A percentile compares a stretch with the other conserved stretches of the same genome.
Conservation (phyloP, 2,113 vertebrate species). For the Ploceus nigricollis region DNA sequence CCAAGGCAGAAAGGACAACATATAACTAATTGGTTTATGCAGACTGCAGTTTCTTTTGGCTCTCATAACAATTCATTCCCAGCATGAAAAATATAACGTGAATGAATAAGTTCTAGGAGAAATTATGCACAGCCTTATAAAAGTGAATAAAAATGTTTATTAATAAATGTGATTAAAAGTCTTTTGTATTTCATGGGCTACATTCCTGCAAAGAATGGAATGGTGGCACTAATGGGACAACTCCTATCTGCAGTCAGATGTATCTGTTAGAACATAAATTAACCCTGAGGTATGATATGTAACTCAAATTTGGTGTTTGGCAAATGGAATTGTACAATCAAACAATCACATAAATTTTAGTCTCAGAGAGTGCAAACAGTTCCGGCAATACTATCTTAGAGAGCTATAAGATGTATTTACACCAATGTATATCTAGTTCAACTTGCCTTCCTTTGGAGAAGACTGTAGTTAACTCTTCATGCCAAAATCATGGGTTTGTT, state of each 20-base stretch:
- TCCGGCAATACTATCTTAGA: not conserved
- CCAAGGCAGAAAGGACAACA: rapidly evolving
- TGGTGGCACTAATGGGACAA: not conserved
- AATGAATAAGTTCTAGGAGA: not conserved
- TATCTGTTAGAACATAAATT: not conserved
- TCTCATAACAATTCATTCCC: not conserved
- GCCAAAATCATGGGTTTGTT: not conserved
- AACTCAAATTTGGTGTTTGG: not conserved
- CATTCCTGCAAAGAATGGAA: not conserved
- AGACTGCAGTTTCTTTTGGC: not conserved
- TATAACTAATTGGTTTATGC: rapidly evolving
- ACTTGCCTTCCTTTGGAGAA: not conserved
- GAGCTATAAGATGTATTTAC: not conserved
- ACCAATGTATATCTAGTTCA: not conserved
- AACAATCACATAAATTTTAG: not conserved
- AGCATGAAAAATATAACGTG: not conserved
- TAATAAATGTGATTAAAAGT: not conserved
- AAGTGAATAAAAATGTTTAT: not conserved
- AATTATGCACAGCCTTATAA: not conserved
- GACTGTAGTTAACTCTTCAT: not conserved
- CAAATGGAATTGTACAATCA: not conserved
- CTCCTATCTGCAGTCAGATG: not conserved
- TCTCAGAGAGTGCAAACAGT: not conserved
- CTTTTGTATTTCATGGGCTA: not conserved
- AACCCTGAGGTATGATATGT: not conserved